These are phyloP conservation scores for Blennius ocellaris DNA, from an alignment of 2,113 vertebrate species.

Conservation along the genomic window DNA sequence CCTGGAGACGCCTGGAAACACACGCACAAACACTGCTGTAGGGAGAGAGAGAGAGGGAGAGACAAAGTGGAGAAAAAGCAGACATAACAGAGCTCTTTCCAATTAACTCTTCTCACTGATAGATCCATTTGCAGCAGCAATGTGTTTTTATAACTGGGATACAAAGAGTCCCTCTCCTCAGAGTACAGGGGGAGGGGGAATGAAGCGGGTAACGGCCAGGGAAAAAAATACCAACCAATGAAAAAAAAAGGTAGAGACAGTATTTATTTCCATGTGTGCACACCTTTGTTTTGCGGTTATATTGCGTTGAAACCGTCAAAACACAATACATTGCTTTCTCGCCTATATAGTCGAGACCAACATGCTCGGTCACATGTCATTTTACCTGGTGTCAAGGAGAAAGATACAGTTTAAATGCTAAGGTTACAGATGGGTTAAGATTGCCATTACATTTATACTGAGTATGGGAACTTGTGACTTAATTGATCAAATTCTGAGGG, in stretches of 20 bases:
- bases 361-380: too few relatives aligned
- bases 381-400: too few relatives aligned
- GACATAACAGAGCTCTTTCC: slow-evolving; percentile 34
- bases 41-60: not conserved
- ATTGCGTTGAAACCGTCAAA: too few relatives aligned
- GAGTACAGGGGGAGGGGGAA: not conserved
- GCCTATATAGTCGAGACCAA: too few relatives aligned
- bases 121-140: slow-evolving; percentile 34
- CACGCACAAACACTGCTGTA: slow-evolving; percentile 31
- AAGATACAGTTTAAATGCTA: too few relatives aligned
- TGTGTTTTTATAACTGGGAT: slow-evolving; percentile 19
- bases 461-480: too few relatives aligned
- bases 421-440: too few relatives aligned
- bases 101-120: slow-evolving; percentile 48
- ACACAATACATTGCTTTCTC: too few relatives aligned
- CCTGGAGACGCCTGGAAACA: slow-evolving; percentile 50
- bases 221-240: slow-evolving; percentile 51
- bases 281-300: too few relatives aligned
- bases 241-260: slow-evolving; percentile 1
- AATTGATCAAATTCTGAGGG: too few relatives aligned
- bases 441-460: too few relatives aligned
- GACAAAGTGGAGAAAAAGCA: not conserved
- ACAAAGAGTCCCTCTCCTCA: slow-evolving; percentile 21
- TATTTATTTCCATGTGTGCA: too few relatives aligned
- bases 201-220: slow-evolving; percentile 17